phyloP scores from a whole-genome alignment of 2,113 vertebrate genomes.

The Crotalus viridis region DNA sequence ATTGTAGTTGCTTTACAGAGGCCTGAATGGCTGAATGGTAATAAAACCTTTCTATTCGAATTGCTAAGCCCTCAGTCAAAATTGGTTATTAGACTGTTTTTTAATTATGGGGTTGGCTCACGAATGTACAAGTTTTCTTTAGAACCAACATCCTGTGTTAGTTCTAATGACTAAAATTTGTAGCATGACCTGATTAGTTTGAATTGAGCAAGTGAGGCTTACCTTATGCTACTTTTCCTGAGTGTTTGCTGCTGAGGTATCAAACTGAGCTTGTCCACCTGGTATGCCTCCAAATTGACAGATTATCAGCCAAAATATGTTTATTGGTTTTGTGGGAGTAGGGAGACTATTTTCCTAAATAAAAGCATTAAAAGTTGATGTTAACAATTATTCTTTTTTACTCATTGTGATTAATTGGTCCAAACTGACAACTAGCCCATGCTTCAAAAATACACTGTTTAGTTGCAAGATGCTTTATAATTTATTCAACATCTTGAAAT shows the following conservation, averaged over 20 bases:
- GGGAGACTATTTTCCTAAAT: neutral
- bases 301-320: neutral
- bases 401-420: neutral
- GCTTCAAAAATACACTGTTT: neutral
- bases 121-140: neutral
- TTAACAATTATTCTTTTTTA: neutral
- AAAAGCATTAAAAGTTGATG: neutral
- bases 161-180: neutral
- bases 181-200: neutral
- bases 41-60: neutral
- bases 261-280: neutral
- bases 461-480: neutral
- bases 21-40: neutral
- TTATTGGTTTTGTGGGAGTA: neutral
- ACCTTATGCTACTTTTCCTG: neutral
- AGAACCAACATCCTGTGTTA: neutral
- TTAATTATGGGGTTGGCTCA: neutral
- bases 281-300: neutral
- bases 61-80: neutral
- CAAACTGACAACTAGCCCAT: neutral
- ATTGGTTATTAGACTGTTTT: neutral
- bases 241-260: neutral
- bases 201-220: neutral
- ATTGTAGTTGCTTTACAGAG: too few species aligned
- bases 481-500: neutral